Conservation (phyloP, 2,888 invertebrate genomes). For the Aphodius granarius region DNA sequence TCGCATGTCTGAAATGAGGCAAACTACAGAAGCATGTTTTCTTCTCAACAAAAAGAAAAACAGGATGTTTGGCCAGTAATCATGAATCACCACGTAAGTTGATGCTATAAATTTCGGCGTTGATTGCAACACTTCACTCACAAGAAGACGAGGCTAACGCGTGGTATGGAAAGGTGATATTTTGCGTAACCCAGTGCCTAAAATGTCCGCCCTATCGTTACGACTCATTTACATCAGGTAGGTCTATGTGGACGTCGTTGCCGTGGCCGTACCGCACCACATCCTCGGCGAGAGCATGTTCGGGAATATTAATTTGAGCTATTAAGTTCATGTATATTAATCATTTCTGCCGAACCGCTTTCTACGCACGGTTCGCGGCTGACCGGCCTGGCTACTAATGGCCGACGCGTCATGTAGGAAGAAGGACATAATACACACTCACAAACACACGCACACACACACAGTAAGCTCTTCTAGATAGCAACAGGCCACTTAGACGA, state of each 20-base stretch:
- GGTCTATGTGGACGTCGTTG: not conserved
- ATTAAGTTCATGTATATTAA: constrained; percentile 12
- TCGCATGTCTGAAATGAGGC: too few species aligned
- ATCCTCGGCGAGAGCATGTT: constrained; percentile 1
- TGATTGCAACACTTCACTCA: not conserved
- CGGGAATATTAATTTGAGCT: constrained; percentile 10
- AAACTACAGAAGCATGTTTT: too few species aligned
- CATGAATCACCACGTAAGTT: not conserved
- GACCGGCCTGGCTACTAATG: not conserved
- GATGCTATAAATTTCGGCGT: not conserved
- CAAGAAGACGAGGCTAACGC: not conserved
- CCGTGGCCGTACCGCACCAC: not conserved
- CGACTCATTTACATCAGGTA: not conserved
- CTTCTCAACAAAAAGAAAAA: too few species aligned
- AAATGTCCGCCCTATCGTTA: not conserved
- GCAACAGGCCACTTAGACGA: not conserved
- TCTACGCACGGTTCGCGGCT: not conserved
- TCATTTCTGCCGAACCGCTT: constrained; percentile 4
- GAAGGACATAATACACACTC: not conserved
- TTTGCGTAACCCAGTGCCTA: not conserved
- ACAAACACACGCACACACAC: too few species aligned
- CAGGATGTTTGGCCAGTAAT: too few species aligned
- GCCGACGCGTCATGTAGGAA: not conserved
- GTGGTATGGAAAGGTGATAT: not conserved
- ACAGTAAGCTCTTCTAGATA: not conserved